These are phyloP conservation scores for Drosophila ogumai DNA, from an alignment of 1,140 invertebrate genomes.

Conservation along the genomic window DNA sequence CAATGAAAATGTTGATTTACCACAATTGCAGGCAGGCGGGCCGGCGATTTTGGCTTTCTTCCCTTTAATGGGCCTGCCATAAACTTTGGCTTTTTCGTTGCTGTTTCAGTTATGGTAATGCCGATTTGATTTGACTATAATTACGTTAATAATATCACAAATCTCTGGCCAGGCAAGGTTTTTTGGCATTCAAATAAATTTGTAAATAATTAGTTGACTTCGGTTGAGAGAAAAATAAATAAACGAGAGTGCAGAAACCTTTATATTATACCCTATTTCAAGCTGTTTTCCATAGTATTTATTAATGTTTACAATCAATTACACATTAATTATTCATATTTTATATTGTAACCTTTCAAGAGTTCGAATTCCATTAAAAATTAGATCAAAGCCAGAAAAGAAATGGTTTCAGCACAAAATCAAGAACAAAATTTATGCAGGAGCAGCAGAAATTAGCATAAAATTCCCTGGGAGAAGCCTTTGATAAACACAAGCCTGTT, in stretches of 20 bases:
- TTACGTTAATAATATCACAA: slow-evolving; percentile 40
- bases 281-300: background rate
- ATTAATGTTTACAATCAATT: background rate
- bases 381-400: slow-evolving; percentile 26
- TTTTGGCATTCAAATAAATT: slow-evolving; percentile 2
- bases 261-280: background rate
- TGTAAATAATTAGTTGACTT: background rate
- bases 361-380: slow-evolving; percentile 18
- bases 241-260: background rate
- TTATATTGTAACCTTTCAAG: background rate
- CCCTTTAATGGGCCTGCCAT: slow-evolving; percentile 46
- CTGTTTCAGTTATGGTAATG: slow-evolving; percentile 44
- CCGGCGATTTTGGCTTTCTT: slow-evolving; percentile 27
- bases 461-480: slow-evolving; percentile 9
- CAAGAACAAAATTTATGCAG: slow-evolving; percentile 34
- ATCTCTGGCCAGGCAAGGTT: background rate
- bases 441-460: slow-evolving; percentile 27
- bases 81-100: slow-evolving; percentile 40
- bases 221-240: background rate
- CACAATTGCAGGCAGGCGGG: slow-evolving; percentile 33
- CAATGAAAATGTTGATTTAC: slow-evolving; percentile 63
- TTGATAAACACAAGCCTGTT: slow-evolving; percentile 30
- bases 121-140: slow-evolving; percentile 45
- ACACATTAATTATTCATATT: slow-evolving; percentile 16
- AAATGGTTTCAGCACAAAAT: slow-evolving; percentile 27